Evolutionary conservation across 1,140 invertebrate genomes (phyloP).

Genomic region (Leptopilina boulardi): DNA sequence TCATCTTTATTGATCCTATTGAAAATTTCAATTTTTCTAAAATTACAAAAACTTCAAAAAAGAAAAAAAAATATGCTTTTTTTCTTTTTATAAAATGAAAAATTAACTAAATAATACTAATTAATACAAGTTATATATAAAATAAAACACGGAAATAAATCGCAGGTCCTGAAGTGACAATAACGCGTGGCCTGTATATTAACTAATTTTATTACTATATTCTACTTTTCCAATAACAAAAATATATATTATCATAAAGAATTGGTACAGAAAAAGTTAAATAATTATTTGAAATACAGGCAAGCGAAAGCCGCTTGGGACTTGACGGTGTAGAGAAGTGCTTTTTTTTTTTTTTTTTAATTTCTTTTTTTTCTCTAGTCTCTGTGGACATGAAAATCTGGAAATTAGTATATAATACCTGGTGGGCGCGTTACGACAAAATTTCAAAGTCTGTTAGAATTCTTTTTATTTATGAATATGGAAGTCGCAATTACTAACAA

Average conservation of each 20-base stretch:
- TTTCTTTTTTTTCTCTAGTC: not conserved
- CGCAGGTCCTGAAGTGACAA: slow-evolving; percentile 15
- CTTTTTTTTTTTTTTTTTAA: not conserved
- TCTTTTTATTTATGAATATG: slow-evolving; percentile 30
- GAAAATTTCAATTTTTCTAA: not conserved
- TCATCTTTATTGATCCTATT: not conserved
- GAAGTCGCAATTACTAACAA: slow-evolving; percentile 28
- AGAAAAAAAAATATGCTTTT: not conserved
- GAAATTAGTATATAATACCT: not conserved
- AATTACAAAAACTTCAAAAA: not conserved
- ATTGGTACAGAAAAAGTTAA: slow-evolving; percentile 17
- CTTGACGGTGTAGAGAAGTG: slow-evolving; percentile 8
- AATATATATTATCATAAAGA: slow-evolving; percentile 27
- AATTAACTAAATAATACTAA: too few relatives aligned
- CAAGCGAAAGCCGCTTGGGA: not conserved
- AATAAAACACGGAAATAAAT: not conserved
- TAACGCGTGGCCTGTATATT: slow-evolving; percentile 17
- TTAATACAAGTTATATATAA: too few relatives aligned
- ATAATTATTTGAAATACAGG: slow-evolving; percentile 23
- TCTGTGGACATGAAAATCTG: slow-evolving; percentile 22
- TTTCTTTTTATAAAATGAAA: not conserved
- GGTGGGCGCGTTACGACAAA: slow-evolving; percentile 21
- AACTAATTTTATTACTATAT: slow-evolving; percentile 25
- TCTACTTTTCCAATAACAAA: slow-evolving; percentile 33
- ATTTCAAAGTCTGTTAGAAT: slow-evolving; percentile 21